Base-by-base conservation (phyloP, 2,113 vertebrate species). In the Brachyistius frenatus region DNA sequence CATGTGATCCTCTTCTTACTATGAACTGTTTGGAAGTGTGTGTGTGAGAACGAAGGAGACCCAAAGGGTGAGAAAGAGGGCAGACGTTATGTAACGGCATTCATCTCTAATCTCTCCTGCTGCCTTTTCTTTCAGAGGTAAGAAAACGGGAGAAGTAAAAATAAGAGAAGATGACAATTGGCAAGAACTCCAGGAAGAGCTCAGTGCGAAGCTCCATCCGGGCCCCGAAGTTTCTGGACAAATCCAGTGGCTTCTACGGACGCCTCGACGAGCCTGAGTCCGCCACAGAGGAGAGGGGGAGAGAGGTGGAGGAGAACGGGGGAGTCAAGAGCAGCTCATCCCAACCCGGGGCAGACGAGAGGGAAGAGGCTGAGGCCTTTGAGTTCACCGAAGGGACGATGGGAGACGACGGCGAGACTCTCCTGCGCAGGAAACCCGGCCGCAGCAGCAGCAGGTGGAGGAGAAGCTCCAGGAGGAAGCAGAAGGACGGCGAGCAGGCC, bases 151-250 rank as follows among this genome's bases (percentile, higher is more conserved):
- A 66, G 9, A 23, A 50, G 47, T 4, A 1, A 6, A 23, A 14
- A 7, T 2, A 1, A 64, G 23, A 80, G 44, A 82, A 75, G 32
- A 95, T 95, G 94, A 91, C 94, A 0, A 94, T 94, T 2, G 93
- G 95, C 56, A 95, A 84, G 81, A 94, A 81, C 73, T 93, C 93
- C 52, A 93, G 87, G 74, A 93, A 88, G 76, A 81, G 64, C 70
- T 93, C 88, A 0, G 68, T 70, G 30, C 84, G 93, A 71, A 74
- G 89, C 83, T 93, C 92, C 81, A 61, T 88, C 70, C 79, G 89
- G 50, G 80, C 92, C 4, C 93, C 94, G 16, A 93, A 94, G 84
- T 95, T 93, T 65, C 81, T 95, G 50, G 95, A 95, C 82, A 90
- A 88, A 64, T 76, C 93, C 56, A 83, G 60, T 0, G 95, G 95